These are phyloP conservation scores for Phengaris arion DNA, from an alignment of 2,888 invertebrate species.

Conservation along the genomic window DNA sequence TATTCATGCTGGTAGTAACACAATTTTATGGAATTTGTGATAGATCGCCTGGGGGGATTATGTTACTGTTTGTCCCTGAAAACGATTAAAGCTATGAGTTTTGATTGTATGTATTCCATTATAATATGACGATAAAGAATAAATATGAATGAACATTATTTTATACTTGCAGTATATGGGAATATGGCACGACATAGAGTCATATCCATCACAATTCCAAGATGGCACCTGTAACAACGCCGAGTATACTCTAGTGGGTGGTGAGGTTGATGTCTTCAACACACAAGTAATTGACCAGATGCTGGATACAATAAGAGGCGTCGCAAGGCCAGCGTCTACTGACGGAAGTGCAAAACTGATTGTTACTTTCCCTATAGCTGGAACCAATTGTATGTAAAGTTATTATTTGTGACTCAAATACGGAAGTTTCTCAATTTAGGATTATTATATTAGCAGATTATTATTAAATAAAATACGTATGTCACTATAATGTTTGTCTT, in stretches of 20 bases:
- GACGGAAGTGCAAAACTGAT: constrained; percentile 80
- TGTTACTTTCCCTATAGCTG: constrained; percentile 80
- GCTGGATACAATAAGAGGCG: constrained; percentile 73
- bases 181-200: constrained; percentile 59
- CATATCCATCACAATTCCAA: constrained; percentile 56
- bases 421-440: no score
- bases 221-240: constrained; percentile 59
- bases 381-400: constrained; percentile 47
- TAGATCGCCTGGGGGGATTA: no score
- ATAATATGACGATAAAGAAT: no score
- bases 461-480: no score
- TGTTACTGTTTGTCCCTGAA: no score
- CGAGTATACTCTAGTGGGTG: constrained; percentile 49
- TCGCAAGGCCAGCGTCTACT: constrained; percentile 56
- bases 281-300: constrained; percentile 66
- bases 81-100: no score
- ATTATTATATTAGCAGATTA: no score
- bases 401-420: no score
- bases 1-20: neutral
- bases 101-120: no score
- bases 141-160: no score
- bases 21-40: no score
- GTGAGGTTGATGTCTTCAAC: constrained; percentile 51
- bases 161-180: constrained; percentile 52
- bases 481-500: no score